Evolutionary conservation across 1,140 invertebrate species (phyloP).

Genomic region (Drosophila biarmipes): DNA sequence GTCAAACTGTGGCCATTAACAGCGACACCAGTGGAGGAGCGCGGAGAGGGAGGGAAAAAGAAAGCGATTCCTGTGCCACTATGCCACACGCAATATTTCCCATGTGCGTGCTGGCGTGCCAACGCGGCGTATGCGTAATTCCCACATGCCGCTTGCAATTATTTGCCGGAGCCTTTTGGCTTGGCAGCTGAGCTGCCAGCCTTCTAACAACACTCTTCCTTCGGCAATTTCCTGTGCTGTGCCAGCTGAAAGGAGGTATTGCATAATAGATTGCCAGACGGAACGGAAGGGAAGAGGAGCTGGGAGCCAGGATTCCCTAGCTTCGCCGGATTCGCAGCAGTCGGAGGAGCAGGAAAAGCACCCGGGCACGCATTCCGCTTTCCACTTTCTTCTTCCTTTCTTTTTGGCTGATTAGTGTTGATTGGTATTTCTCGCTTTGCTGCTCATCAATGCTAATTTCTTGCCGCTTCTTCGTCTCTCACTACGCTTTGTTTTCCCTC

Average conservation of each 20-base stretch:
- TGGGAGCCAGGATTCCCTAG: neutral
- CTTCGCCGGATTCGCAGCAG: neutral
- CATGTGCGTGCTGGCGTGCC: slow-evolving; percentile 56
- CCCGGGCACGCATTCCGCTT: slow-evolving; percentile 49
- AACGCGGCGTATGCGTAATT: slow-evolving; percentile 74
- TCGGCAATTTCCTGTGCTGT: slow-evolving; percentile 68
- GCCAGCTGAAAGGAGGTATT: slow-evolving; percentile 47
- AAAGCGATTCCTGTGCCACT: slow-evolving; percentile 15
- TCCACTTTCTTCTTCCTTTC: slow-evolving; percentile 19
- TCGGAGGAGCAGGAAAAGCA: neutral
- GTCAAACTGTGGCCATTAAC: slow-evolving; percentile 72
- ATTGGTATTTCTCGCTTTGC: slow-evolving; percentile 82
- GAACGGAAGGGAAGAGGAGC: slow-evolving; percentile 1
- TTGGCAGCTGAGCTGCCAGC: slow-evolving; percentile 26
- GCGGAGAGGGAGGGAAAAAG: neutral
- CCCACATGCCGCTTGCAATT: slow-evolving; percentile 63
- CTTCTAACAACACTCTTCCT: slow-evolving; percentile 80
- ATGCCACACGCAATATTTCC: slow-evolving; percentile 48
- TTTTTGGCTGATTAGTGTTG: slow-evolving; percentile 80
- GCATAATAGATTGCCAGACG: slow-evolving; percentile 68
- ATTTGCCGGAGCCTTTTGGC: slow-evolving; percentile 54
- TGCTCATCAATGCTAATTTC: slow-evolving; percentile 84
- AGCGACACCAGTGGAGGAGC: slow-evolving; percentile 51
- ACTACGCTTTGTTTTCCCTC: slow-evolving; percentile 20
- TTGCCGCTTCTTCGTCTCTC: slow-evolving; percentile 29